Base-by-base conservation (phyloP, 2,113 vertebrate species). In the Pseudorhombus dupliciocellatus region DNA sequence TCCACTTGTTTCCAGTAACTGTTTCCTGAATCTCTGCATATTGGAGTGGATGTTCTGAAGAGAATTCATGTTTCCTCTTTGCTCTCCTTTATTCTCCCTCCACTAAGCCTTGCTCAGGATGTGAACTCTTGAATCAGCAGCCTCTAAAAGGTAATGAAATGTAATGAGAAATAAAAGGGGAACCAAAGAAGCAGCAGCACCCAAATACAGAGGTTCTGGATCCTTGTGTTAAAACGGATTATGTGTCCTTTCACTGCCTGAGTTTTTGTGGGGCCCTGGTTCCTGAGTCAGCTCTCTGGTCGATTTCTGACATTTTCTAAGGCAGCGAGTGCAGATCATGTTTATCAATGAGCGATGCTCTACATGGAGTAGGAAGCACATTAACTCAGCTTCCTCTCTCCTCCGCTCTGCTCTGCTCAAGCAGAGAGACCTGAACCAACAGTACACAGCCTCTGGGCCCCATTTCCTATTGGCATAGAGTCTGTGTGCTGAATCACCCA, bases 281-380 rank as follows among this genome's bases (percentile, higher is more conserved):
- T 65, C 60, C 64, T 77, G 76, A 84, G 14, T 85, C 77, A 87
- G 82, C 78, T 74, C 65, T 82, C 70, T 66, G 50, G 54, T 63
- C 2, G 20, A 54, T 72, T 76, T 80, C 66, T 81, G 73, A 83
- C 34, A 76, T 83, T 88, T 80, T 90, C 70, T 50, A 73, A 72
- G 76, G 79, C 56, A 74, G 25, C 66, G 61, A 75, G 78, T 66
- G 76, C 70, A 60, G 70, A 84, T 81, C 80, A 61, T 82, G 82
- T 82, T 88, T 77, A 80, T 85, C 80, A 88, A 75, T 83, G 84
- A 87, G 66, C 40, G 11, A 65, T 55, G 70, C 51, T 84, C 57
- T 48, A 70, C 71, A 82, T 44, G 66, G 46, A 66, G 56, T 40
- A 22, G 65, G 66, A 75, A 73, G 60, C 75, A 76, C 52, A 84